Evolutionary conservation across 2,888 invertebrate species (phyloP).

Genomic region (Plebejus argus): DNA sequence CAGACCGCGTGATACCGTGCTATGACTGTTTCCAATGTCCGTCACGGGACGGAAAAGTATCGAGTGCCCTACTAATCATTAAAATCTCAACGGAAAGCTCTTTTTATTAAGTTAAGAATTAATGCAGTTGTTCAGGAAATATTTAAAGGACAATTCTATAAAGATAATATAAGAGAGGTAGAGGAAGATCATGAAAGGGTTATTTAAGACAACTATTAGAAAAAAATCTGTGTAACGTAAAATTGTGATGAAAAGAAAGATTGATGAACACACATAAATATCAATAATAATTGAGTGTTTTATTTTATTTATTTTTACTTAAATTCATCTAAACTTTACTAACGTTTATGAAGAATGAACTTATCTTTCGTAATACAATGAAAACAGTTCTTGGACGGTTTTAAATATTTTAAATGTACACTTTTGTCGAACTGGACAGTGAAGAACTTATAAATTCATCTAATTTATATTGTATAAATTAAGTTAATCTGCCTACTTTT

Average conservation of each 20-base stretch:
- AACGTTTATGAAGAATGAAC: not conserved
- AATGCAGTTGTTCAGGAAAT: too few relatives aligned
- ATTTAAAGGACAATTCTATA: too few relatives aligned
- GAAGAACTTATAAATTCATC: slow-evolving; percentile 32
- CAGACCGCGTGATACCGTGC: slow-evolving; percentile 47
- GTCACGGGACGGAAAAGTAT: not conserved
- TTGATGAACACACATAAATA: too few relatives aligned
- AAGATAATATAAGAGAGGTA: too few relatives aligned
- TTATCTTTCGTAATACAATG: not conserved
- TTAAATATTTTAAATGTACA: slow-evolving; percentile 2
- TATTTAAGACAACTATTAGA: too few relatives aligned
- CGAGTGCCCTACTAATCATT: not conserved
- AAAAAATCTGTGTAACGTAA: too few relatives aligned
- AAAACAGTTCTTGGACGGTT: not conserved
- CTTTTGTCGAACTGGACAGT: not conserved
- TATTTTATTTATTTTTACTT: too few relatives aligned
- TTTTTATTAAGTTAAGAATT: not conserved
- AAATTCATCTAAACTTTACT: too few relatives aligned
- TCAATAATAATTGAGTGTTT: too few relatives aligned
- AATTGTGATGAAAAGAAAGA: too few relatives aligned
- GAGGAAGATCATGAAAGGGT: too few relatives aligned
- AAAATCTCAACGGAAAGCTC: not conserved
- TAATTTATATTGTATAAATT: slow-evolving; percentile 43
- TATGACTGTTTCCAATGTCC: not conserved
- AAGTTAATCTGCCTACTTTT: slow-evolving; percentile 20